Percentiles rank a stretch among this genome's conserved stretches.
These are phyloP conservation scores for Malurus melanocephalus DNA, from an alignment of 2,113 vertebrate genomes.

Conservation along the genomic window DNA sequence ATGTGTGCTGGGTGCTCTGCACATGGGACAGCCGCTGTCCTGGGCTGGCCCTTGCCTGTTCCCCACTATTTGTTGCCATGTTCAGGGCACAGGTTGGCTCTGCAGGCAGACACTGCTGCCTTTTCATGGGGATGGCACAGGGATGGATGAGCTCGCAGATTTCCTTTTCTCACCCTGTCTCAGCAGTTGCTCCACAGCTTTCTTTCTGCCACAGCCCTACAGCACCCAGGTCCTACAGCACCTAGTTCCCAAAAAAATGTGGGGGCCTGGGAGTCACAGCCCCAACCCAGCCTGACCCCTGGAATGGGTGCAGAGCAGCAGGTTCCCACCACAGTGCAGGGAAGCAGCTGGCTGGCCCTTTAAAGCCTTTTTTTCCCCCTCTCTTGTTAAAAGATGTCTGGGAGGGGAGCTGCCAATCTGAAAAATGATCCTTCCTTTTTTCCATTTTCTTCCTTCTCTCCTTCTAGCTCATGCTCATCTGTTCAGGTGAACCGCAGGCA, in stretches of 20 bases:
- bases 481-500: conserved; percentile 71
- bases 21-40: rapidly evolving
- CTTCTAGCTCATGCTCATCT: conserved; percentile 68
- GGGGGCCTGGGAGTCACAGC: not conserved
- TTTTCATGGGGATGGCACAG: not conserved
- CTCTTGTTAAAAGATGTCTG: conserved; percentile 71
- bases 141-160: not conserved
- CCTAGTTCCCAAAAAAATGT: rapidly evolving
- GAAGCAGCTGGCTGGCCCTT: conserved; percentile 54
- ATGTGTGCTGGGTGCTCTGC: not conserved
- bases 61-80: not conserved
- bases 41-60: not conserved
- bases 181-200: not conserved
- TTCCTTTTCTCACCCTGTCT: not conserved
- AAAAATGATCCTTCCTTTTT: conserved; percentile 72
- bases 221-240: not conserved
- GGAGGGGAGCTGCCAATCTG: conserved; percentile 71
- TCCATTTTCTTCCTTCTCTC: conserved; percentile 69
- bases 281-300: not conserved
- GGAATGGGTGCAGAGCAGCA: rapidly evolving
- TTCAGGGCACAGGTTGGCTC: not conserved
- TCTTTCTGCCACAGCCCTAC: not conserved
- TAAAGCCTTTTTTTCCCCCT: not conserved
- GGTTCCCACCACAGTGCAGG: rapidly evolving
- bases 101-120: not conserved